A percentile compares a stretch with the other conserved stretches of the same genome.
phyloP scores from a whole-genome alignment of 2,797 vertebrate genomes.

The Erpetoichthys calabaricus region DNA sequence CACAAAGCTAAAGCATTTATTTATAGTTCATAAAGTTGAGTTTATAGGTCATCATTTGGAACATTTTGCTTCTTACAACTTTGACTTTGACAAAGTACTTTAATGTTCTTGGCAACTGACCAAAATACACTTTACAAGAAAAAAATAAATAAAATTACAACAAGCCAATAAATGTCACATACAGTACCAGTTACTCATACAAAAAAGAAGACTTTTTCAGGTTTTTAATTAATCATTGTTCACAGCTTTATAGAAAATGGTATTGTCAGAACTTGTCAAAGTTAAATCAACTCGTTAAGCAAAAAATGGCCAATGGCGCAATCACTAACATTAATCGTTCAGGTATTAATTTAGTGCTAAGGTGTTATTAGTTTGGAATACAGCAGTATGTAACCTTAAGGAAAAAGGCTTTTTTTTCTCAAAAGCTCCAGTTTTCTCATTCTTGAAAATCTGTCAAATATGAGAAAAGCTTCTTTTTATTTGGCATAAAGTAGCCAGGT shows the following conservation, averaged over 20 bases:
- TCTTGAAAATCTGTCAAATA: no score
- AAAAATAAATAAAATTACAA: no score
- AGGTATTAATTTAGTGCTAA: background rate
- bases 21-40: background rate
- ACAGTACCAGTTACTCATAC: no score
- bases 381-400: no score
- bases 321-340: conserved; percentile 1
- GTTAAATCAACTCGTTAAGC: background rate
- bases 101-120: background rate
- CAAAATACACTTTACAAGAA: background rate
- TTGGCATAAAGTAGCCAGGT: no score
- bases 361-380: no score
- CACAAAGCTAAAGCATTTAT: background rate
- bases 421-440: no score
- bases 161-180: no score
- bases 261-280: conserved; percentile 2
- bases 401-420: no score
- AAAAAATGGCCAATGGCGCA: background rate
- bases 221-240: background rate
- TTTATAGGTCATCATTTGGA: background rate
- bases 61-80: background rate
- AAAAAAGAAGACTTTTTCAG: no score
- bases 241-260: conserved; percentile 1
- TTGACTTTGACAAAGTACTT: conserved; percentile 1
- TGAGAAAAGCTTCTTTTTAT: no score